These are phyloP conservation scores for Bubalus kerabau DNA, from an alignment of 2,113 vertebrate genomes.

Conservation along the genomic window DNA sequence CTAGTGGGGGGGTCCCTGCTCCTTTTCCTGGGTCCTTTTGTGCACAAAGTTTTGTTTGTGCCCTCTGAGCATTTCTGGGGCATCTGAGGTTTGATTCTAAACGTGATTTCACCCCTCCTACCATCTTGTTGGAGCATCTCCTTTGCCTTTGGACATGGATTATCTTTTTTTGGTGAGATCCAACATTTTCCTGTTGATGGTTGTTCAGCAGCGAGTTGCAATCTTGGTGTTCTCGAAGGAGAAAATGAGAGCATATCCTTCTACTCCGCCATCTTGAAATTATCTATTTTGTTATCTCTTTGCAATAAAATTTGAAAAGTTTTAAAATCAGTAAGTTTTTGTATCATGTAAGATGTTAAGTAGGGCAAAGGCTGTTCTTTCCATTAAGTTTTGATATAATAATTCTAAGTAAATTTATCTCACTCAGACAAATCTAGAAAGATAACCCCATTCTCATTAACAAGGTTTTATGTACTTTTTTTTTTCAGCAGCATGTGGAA, in stretches of 20 bases:
- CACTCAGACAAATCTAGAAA: background rate
- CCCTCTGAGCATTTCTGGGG: background rate
- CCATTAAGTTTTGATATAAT: background rate
- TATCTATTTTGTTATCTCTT: background rate
- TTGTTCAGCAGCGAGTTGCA: background rate
- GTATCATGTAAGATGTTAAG: background rate
- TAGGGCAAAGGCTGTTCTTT: background rate
- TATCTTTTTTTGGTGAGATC: background rate
- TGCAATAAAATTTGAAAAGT: background rate
- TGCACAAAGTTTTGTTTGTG: background rate
- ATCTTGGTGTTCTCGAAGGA: background rate
- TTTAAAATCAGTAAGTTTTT: background rate
- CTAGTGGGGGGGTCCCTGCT: background rate
- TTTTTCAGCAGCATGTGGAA: rapidly evolving
- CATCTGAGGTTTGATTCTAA: background rate
- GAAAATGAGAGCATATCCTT: background rate
- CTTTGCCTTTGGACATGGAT: background rate
- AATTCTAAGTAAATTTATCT: background rate
- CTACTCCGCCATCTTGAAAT: background rate
- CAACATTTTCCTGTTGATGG: background rate
- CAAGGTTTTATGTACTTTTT: background rate
- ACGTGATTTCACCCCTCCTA: rapidly evolving
- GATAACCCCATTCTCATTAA: background rate
- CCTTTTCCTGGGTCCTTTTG: background rate
- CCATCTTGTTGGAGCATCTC: background rate